Evolutionary conservation across 2,113 vertebrate species (phyloP), one percentile per base, ranked within the genome.

Genomic region (Baryphthengus martii): DNA sequence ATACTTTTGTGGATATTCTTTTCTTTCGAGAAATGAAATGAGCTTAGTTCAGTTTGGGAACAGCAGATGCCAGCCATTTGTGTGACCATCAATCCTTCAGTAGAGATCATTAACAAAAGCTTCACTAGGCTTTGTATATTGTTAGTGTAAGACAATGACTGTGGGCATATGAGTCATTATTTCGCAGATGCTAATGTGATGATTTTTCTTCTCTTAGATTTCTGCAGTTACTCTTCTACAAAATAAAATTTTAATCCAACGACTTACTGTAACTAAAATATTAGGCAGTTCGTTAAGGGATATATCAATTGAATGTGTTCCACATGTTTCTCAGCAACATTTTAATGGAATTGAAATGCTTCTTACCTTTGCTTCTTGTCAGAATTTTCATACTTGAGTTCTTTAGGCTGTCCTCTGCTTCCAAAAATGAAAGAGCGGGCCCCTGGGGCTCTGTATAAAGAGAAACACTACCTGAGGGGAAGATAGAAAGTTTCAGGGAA

Each of bases 51-150:
- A 66, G 62, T 93, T 63, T 75, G 80, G 75, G 39, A 91, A 65
- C 67, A 93, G 81, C 89, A 95, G 78, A 89, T 93, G 85, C 63
- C 85, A 88, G 72, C 53, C 45, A 33, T 91, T 91, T 83, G 13
- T 94, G 71, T 83, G 78, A 84, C 63, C 71, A 80, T 90, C 59
- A 71, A 20, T 86, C 72, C 50, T 55, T 71, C 68, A 73, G 18
- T 0, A 77, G 50, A 59, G 55, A 90, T 84, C 5, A 3, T 88
- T 91, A 88, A 83, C 6, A 3, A 85, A 90, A 75, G 37, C 62
- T 75, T 93, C 75, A 73, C 28, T 47, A 33, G 56, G 45, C 45
- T 85, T 88, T 83, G 71, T 45, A 23, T 61, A 25, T 58, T 73
- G 58, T 66, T 80, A 62, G 31, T 73, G 47, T 28, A 62, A 83